Conservation (phyloP, 1,140 invertebrate species). For the Homalodisca vitripennis region DNA sequence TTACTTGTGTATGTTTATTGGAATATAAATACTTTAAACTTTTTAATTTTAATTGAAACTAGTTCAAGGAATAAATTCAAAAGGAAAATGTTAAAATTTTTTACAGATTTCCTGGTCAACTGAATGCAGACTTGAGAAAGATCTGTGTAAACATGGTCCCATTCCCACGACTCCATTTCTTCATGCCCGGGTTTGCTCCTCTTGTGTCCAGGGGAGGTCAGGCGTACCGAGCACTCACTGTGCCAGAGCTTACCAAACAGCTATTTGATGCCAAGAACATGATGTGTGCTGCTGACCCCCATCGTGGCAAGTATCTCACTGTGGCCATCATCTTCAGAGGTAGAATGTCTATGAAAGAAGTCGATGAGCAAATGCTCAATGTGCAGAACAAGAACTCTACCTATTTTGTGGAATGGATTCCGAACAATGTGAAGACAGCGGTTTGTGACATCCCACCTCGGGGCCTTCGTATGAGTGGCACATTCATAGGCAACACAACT, state of each 20-base stretch:
- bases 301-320: slow-evolving; percentile 60
- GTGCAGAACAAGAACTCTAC: slow-evolving; percentile 75
- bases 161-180: slow-evolving; percentile 65
- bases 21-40: too few relatives aligned
- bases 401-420: slow-evolving; percentile 81
- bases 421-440: slow-evolving; percentile 69
- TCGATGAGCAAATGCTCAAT: too few relatives aligned
- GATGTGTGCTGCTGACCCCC: slow-evolving; percentile 63
- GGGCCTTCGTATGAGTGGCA: slow-evolving; percentile 64
- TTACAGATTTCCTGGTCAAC: slow-evolving; percentile 58
- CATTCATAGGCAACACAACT: slow-evolving; percentile 51
- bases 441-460: slow-evolving; percentile 67
- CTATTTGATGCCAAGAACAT: slow-evolving; percentile 53
- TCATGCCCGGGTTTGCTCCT: slow-evolving; percentile 63
- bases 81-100: too few relatives aligned
- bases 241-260: slow-evolving; percentile 57
- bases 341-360: slow-evolving; percentile 52
- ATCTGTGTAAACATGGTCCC: slow-evolving; percentile 65
- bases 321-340: slow-evolving; percentile 59
- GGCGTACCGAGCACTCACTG: slow-evolving; percentile 53
- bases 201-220: slow-evolving; percentile 53
- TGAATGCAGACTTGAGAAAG: slow-evolving; percentile 62
- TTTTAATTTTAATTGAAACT: too few relatives aligned
- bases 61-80: too few relatives aligned
- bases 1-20: too few relatives aligned